Evolutionary conservation across 2,113 vertebrate genomes (phyloP).

Genomic region (Strix aluco): DNA sequence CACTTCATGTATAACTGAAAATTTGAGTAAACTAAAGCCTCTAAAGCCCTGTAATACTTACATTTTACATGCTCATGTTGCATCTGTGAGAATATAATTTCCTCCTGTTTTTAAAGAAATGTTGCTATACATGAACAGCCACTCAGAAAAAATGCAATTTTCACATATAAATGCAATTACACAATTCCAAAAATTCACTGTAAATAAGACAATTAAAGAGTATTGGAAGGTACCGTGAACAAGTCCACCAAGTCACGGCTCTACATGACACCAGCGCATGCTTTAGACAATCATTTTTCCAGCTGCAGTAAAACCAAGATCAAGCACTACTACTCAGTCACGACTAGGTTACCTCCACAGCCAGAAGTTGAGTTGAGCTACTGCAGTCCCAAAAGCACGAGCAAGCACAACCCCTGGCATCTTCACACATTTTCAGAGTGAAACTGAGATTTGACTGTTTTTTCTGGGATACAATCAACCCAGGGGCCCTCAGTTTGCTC

Average conservation of each 20-base stretch:
- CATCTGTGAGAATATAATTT: background rate
- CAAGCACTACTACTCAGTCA: background rate
- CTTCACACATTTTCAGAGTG: background rate
- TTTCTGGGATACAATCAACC: background rate
- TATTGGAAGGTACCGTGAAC: background rate
- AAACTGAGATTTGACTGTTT: background rate
- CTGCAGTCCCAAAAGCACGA: background rate
- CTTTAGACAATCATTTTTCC: background rate
- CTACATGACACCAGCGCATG: rapidly evolving
- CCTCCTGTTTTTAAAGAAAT: background rate
- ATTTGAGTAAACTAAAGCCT: background rate
- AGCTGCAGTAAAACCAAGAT: background rate
- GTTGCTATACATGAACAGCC: background rate
- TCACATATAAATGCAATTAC: background rate
- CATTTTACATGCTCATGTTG: rapidly evolving
- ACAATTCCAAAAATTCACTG: background rate
- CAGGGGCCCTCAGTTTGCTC: background rate
- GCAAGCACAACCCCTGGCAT: background rate
- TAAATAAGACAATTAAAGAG: background rate
- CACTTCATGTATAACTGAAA: background rate
- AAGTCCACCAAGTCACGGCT: background rate
- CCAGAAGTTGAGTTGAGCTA: background rate
- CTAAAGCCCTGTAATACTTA: background rate
- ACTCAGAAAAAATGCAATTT: background rate
- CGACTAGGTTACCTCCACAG: background rate